Percentiles rank a stretch among this genome's conserved stretches.
phyloP scores from a whole-genome alignment of 2,888 invertebrate species.

The Pandemis cinnamomeana region DNA sequence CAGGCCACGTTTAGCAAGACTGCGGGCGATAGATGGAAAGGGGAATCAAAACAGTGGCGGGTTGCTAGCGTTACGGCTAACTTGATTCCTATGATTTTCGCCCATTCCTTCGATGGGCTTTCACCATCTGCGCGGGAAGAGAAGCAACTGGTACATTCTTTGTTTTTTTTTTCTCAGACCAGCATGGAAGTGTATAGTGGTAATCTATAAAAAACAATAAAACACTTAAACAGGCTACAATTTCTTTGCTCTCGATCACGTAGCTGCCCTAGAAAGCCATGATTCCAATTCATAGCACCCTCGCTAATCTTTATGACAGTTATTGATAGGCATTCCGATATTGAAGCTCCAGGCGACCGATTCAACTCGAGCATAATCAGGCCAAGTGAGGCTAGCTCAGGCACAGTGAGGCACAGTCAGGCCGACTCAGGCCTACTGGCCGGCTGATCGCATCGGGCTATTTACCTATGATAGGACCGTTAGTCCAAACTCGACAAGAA shows the following conservation, averaged over 20 bases:
- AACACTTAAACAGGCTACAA: background rate
- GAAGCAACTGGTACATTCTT: too few species aligned
- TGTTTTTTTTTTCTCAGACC: too few species aligned
- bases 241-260: background rate
- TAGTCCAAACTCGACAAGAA: slow-evolving; percentile 51
- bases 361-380: background rate
- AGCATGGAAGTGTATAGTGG: too few species aligned
- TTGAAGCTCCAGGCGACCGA: background rate
- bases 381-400: background rate
- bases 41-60: too few species aligned
- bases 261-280: background rate
- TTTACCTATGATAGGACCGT: slow-evolving; percentile 48
- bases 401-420: background rate
- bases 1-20: too few species aligned
- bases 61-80: too few species aligned
- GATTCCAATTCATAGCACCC: background rate
- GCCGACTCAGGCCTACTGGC: background rate
- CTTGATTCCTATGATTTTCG: too few species aligned
- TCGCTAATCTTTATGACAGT: background rate
- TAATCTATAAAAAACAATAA: background rate
- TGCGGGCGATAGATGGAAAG: too few species aligned
- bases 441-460: slow-evolving; percentile 46
- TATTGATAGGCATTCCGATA: slow-evolving; percentile 4
- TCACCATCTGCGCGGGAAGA: too few species aligned
- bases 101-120: too few species aligned